Percentiles rank a stretch among this genome's conserved stretches.
Evolutionary conservation across 2,113 vertebrate species (phyloP).

Genomic region (Thinocorus orbignyianus): DNA sequence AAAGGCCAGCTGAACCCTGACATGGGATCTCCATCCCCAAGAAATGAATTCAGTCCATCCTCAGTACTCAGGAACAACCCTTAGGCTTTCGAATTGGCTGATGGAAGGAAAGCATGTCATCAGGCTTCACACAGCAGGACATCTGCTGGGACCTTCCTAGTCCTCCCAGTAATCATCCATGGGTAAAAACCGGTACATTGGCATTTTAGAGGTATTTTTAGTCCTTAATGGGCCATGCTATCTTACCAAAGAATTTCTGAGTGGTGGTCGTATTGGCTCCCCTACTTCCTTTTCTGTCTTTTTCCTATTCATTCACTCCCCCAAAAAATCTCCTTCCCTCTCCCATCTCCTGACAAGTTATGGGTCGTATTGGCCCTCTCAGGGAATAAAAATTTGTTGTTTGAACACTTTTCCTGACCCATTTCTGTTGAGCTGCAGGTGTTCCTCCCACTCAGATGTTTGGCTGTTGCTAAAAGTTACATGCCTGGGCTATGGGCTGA

Average conservation of each 20-base stretch:
- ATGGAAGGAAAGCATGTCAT: background rate
- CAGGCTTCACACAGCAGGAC: background rate
- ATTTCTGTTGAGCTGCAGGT: constrained; percentile 24
- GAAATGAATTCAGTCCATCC: background rate
- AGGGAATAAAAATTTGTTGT: background rate
- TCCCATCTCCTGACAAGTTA: background rate
- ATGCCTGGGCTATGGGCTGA: background rate
- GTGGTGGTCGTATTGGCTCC: background rate
- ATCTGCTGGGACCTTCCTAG: background rate
- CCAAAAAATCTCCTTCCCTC: background rate
- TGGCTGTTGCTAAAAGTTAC: background rate
- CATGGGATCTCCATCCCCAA: background rate
- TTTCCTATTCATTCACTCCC: background rate
- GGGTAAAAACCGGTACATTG: background rate
- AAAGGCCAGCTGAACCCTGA: background rate
- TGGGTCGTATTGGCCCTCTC: background rate
- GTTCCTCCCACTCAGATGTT: constrained; percentile 43
- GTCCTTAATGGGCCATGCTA: background rate
- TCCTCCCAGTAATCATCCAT: background rate
- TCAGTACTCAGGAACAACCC: background rate
- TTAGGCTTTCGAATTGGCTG: background rate
- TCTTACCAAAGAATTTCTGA: background rate
- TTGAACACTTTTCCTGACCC: constrained; percentile 5
- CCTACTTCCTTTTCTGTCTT: background rate
- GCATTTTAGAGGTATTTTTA: background rate